phyloP scores from a whole-genome alignment of 2,113 vertebrate genomes.

The Neodon shergylaensis region DNA sequence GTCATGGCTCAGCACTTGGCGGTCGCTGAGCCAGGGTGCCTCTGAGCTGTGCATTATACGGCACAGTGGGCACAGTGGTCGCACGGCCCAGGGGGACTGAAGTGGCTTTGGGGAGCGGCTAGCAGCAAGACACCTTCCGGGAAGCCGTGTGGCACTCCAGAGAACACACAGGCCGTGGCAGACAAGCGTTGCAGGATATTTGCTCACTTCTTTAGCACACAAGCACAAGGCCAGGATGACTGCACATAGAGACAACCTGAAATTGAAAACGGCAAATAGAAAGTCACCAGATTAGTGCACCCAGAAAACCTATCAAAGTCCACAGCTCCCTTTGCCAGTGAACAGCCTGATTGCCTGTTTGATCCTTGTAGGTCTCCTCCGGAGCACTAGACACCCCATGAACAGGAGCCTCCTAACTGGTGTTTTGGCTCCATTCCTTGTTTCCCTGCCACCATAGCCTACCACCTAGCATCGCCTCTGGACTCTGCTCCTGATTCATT shows the following conservation, averaged over 20 bases:
- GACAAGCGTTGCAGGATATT: background rate
- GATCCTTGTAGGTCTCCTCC: background rate
- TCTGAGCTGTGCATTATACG: background rate
- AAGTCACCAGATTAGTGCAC: background rate
- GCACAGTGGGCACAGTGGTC: background rate
- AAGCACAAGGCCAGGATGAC: background rate
- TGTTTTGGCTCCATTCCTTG: background rate
- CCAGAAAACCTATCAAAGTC: background rate
- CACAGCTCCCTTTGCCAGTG: background rate
- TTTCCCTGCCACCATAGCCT: background rate
- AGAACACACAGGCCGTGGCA: background rate
- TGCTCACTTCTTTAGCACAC: background rate
- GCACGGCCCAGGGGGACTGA: background rate
- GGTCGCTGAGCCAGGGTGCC: background rate
- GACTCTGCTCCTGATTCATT: background rate
- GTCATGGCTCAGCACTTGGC: background rate
- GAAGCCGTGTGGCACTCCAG: background rate
- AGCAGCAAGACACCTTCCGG: background rate
- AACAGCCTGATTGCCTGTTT: background rate
- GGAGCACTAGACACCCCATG: no score
- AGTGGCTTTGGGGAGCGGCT: background rate
- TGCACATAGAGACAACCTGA: background rate
- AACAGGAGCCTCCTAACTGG: background rate
- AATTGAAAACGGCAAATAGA: background rate
- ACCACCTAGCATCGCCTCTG: background rate